Evolutionary conservation across 1,140 invertebrate species (phyloP).

Genomic region (Calephelis nemesis): DNA sequence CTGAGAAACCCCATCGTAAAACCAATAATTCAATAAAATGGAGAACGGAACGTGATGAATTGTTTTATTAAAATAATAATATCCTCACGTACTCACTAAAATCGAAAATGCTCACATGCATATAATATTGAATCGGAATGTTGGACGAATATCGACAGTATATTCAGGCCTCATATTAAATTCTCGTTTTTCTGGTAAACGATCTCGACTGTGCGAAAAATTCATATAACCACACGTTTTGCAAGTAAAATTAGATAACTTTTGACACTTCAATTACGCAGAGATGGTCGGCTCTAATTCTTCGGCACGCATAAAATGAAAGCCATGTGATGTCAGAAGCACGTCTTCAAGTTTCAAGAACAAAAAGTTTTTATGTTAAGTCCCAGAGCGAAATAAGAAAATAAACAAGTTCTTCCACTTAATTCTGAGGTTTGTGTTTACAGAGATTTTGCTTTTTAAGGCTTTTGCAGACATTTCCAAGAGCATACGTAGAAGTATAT

Average conservation of each 20-base stretch:
- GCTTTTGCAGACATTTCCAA: too few species aligned
- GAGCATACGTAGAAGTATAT: too few species aligned
- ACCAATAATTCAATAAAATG: slow-evolving; percentile 1
- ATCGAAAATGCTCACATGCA: slow-evolving; percentile 46
- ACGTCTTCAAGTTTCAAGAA: slow-evolving; percentile 45
- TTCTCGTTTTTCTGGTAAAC: slow-evolving; percentile 71
- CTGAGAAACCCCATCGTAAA: not conserved
- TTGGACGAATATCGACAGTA: slow-evolving; percentile 72
- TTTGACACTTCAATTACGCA: slow-evolving; percentile 78
- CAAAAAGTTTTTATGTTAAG: slow-evolving; percentile 44
- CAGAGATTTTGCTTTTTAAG: not conserved
- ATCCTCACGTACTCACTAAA: slow-evolving; percentile 41
- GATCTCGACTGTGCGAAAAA: slow-evolving; percentile 67
- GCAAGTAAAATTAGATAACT: slow-evolving; percentile 78
- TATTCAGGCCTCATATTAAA: slow-evolving; percentile 70
- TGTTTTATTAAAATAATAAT: slow-evolving; percentile 25
- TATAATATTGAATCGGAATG: slow-evolving; percentile 58
- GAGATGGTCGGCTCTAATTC: slow-evolving; percentile 71
- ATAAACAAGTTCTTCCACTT: slow-evolving; percentile 22
- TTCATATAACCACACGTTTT: slow-evolving; percentile 73
- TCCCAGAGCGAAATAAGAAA: slow-evolving; percentile 22
- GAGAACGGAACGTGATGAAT: slow-evolving; percentile 1
- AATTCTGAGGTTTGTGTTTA: not conserved
- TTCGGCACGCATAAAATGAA: slow-evolving; percentile 47
- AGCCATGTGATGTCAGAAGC: slow-evolving; percentile 58